These are phyloP conservation scores for Falco peregrinus DNA, from an alignment of 2,797 vertebrate species.

Conservation along the genomic window DNA sequence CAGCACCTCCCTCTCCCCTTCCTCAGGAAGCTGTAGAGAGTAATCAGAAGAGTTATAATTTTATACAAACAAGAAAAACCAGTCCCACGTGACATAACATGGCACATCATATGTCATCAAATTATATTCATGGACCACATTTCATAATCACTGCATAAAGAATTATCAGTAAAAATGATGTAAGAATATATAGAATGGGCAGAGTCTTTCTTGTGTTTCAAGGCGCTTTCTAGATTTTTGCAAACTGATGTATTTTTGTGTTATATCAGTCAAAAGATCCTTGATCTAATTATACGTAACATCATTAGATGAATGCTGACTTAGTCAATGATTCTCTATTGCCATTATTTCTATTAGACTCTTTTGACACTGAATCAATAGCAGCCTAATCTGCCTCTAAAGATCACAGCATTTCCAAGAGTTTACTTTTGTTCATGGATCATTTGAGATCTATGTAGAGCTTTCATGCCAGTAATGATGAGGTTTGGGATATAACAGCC, in stretches of 20 bases:
- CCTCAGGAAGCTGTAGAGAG: not conserved
- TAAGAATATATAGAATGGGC: not conserved
- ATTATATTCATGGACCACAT: not conserved
- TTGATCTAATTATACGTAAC: not conserved
- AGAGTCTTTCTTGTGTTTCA: not conserved
- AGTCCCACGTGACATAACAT: not conserved
- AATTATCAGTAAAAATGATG: not conserved
- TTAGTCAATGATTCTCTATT: not conserved
- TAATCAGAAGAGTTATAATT: not conserved
- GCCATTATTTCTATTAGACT: not conserved
- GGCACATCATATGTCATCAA: not conserved
- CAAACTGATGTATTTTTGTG: not conserved
- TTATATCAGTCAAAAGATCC: not conserved
- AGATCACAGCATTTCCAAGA: not conserved
- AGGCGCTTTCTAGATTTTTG: not conserved
- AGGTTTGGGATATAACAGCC: not conserved
- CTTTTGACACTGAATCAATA: not conserved
- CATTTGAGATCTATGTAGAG: not conserved
- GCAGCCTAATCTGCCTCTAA: not conserved
- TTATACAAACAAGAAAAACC: not conserved
- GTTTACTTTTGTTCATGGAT: not conserved
- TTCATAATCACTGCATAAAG: not conserved
- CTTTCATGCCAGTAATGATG: not conserved
- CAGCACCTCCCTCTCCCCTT: not conserved
- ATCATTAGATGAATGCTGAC: not conserved